Percentiles rank a stretch among this genome's conserved stretches.
These are phyloP conservation scores for Acrobasis repandana DNA, from an alignment of 2,888 invertebrate species.

Conservation along the genomic window DNA sequence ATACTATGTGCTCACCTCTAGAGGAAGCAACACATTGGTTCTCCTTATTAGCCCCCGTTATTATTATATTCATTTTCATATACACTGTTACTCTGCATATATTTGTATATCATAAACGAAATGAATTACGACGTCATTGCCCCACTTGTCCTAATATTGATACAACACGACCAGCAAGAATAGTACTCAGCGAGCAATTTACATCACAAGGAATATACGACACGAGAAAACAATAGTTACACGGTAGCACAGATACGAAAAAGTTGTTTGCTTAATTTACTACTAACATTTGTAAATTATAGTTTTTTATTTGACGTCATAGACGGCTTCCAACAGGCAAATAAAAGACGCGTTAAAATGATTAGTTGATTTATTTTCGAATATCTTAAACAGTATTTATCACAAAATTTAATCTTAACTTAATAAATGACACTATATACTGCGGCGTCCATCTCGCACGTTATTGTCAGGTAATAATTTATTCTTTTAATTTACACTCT, in stretches of 20 bases:
- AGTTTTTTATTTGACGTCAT: not conserved
- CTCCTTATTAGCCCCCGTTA: slow-evolving; percentile 23
- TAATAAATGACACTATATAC: slow-evolving; percentile 20
- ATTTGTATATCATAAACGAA: slow-evolving; percentile 44
- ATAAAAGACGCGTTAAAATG: slow-evolving; percentile 35
- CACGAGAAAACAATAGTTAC: not conserved
- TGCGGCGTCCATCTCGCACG: not conserved
- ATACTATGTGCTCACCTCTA: slow-evolving; percentile 8
- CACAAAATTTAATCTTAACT: slow-evolving; percentile 56
- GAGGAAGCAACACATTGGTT: slow-evolving; percentile 21
- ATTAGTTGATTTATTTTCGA: slow-evolving; percentile 55
- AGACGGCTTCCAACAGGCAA: slow-evolving; percentile 31
- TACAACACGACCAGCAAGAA: slow-evolving; percentile 30
- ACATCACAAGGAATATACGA: slow-evolving; percentile 1
- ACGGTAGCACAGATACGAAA: not conserved
- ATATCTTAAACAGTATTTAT: slow-evolving; percentile 47
- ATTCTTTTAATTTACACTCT: not conserved
- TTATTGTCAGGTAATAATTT: slow-evolving; percentile 13
- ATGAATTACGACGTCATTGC: slow-evolving; percentile 36
- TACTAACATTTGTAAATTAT: not conserved
- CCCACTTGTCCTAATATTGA: slow-evolving; percentile 53
- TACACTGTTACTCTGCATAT: slow-evolving; percentile 40
- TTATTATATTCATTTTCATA: slow-evolving; percentile 14
- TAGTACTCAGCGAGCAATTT: slow-evolving; percentile 11
- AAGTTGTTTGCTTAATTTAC: not conserved